Evolutionary conservation across 2,888 invertebrate genomes (phyloP).

Genomic region (Camptogramma bilineatum): DNA sequence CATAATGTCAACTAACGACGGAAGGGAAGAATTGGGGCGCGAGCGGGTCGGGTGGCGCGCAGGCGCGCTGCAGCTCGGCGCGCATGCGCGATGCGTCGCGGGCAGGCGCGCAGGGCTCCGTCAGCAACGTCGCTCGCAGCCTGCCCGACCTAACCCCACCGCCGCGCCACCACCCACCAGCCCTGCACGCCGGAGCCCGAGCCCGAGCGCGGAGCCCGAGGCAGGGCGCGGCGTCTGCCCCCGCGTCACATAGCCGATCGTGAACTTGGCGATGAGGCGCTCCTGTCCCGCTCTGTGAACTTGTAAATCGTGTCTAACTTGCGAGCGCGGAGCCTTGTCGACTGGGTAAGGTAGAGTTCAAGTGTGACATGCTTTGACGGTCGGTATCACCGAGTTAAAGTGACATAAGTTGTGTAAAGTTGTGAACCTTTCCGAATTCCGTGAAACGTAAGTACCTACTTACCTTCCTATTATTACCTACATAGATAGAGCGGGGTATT

Average conservation of each 20-base stretch:
- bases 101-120: conserved; percentile 44
- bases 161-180: conserved; percentile 48
- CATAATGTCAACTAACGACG: conserved; percentile 15
- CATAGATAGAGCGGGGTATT: neutral
- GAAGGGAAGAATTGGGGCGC: conserved; percentile 30
- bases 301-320: conserved; percentile 11
- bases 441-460: conserved; percentile 7
- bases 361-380: conserved; percentile 3
- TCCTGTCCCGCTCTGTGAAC: conserved; percentile 18
- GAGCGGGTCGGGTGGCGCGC: conserved; percentile 39
- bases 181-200: conserved; percentile 23
- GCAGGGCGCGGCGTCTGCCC: conserved; percentile 10
- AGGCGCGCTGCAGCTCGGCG: conserved; percentile 44
- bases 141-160: conserved; percentile 4
- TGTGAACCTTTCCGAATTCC: conserved; percentile 1
- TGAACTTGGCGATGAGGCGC: conserved; percentile 13
- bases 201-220: conserved; percentile 15
- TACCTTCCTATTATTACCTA: neutral
- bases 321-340: conserved; percentile 9
- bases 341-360: conserved; percentile 15
- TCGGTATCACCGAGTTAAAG: neutral
- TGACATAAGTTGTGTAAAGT: conserved; percentile 3
- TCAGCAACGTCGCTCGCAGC: conserved; percentile 28
- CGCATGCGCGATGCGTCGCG: conserved; percentile 34
- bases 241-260: conserved; percentile 12